Conservation (phyloP, 2,113 vertebrate genomes). For the Malaclemys terrapin region DNA sequence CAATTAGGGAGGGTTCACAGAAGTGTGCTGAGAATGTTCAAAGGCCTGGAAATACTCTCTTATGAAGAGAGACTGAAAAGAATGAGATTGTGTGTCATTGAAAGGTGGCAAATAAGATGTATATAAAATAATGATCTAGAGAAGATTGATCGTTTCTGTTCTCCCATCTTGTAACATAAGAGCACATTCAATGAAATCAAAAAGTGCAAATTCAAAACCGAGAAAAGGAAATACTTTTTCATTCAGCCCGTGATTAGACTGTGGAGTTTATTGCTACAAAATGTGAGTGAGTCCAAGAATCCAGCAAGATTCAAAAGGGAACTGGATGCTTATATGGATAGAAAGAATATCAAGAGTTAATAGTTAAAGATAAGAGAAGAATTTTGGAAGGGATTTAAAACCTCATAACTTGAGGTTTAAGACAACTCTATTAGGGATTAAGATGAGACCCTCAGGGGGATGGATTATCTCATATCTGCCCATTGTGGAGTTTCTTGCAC, state of each 20-base stretch:
- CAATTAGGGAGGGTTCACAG: not conserved
- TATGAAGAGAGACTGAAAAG: not conserved
- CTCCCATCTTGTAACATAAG: not conserved
- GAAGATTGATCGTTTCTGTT: not conserved
- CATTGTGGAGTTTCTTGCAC: not conserved
- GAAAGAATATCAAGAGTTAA: not conserved
- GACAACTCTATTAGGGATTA: not conserved
- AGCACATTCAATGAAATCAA: accelerated
- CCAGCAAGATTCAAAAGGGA: not conserved
- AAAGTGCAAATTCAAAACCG: not conserved
- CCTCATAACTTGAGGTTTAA: not conserved
- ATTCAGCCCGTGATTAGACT: not conserved
- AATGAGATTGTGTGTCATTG: not conserved
- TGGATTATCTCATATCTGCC: not conserved
- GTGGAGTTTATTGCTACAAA: not conserved
- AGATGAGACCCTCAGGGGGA: accelerated
- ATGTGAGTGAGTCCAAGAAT: not conserved
- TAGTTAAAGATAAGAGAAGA: not conserved
- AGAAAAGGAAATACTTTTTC: not conserved
- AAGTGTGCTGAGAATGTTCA: not conserved
- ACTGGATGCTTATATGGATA: not conserved
- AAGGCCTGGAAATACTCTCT: not conserved
- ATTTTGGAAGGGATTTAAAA: not conserved
- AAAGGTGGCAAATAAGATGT: not conserved
- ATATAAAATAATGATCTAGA: not conserved